A percentile compares a stretch with the other conserved stretches of the same genome.
These are phyloP conservation scores for Nebria brevicollis DNA, from an alignment of 2,888 invertebrate species.

Conservation along the genomic window DNA sequence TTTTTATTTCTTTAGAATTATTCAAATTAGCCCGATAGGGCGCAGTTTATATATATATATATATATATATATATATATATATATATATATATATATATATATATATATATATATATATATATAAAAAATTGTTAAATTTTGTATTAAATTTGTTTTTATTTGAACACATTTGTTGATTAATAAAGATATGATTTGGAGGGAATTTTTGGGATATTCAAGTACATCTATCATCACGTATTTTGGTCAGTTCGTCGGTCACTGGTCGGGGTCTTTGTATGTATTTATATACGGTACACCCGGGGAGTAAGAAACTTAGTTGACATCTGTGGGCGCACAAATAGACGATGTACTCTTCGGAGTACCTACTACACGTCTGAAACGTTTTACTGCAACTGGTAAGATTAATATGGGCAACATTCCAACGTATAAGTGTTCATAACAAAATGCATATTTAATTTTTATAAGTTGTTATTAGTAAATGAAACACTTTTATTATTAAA, in stretches of 20 bases:
- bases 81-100: too few species aligned
- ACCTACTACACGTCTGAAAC: not conserved
- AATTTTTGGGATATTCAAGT: not conserved
- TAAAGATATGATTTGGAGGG: not conserved
- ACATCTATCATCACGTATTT: not conserved
- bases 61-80: too few species aligned
- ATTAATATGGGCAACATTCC: slow-evolving; percentile 47
- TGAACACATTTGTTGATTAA: not conserved
- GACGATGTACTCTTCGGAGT: not conserved
- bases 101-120: too few species aligned
- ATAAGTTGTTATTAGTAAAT: too few species aligned
- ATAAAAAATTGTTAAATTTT: too few species aligned
- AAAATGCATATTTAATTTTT: slow-evolving; percentile 2
- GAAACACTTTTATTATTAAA: too few species aligned
- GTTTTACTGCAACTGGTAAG: slow-evolving; percentile 17
- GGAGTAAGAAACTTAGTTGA: slow-evolving; percentile 6
- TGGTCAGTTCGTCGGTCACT: not conserved
- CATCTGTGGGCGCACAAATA: slow-evolving; percentile 2
- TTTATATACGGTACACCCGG: not conserved
- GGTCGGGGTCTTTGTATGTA: not conserved
- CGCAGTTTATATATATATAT: not conserved
- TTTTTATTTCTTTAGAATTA: not conserved
- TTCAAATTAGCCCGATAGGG: not conserved
- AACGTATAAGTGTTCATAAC: slow-evolving; percentile 41
- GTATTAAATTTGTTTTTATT: not conserved